Evolutionary conservation across 2,888 invertebrate species (phyloP).

Genomic region (Drosophila phalerata): DNA sequence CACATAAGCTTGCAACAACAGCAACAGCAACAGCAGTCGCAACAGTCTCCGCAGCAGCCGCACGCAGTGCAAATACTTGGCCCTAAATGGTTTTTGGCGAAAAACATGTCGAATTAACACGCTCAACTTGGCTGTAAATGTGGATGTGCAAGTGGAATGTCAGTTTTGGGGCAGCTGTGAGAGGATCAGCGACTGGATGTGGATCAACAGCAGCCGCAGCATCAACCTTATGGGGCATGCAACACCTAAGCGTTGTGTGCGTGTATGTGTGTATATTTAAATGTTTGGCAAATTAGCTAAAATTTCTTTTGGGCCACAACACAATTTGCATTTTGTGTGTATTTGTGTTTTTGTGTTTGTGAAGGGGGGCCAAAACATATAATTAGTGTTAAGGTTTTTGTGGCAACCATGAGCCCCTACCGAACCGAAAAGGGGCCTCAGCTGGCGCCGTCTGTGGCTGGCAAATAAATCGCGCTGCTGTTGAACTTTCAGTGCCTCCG

Average conservation of each 20-base stretch:
- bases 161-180: slow-evolving; percentile 29
- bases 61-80: slow-evolving; percentile 82
- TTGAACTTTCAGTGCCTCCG: slow-evolving; percentile 79
- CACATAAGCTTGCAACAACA: slow-evolving; percentile 64
- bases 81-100: slow-evolving; percentile 81
- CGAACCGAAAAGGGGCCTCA: slow-evolving; percentile 43
- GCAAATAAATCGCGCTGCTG: slow-evolving; percentile 84
- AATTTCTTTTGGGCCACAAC: slow-evolving; percentile 61
- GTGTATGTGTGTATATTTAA: slow-evolving; percentile 63
- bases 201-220: slow-evolving; percentile 46
- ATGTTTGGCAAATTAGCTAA: slow-evolving; percentile 76
- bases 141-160: slow-evolving; percentile 32
- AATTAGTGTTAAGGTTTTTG: slow-evolving; percentile 70
- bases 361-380: slow-evolving; percentile 59
- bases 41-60: slow-evolving; percentile 57
- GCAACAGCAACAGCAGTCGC: slow-evolving; percentile 29
- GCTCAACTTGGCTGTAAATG: slow-evolving; percentile 63
- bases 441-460: slow-evolving; percentile 75
- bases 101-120: slow-evolving; percentile 85
- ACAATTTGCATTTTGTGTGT: slow-evolving; percentile 68
- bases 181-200: slow-evolving; percentile 41
- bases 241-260: slow-evolving; percentile 41
- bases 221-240: slow-evolving; percentile 52
- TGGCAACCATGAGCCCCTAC: slow-evolving; percentile 51
- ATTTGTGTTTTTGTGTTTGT: slow-evolving; percentile 33